Evolutionary conservation across 2,113 vertebrate genomes (phyloP), one percentile per base, ranked within the genome.

Genomic region (Setophaga kirtlandii): DNA sequence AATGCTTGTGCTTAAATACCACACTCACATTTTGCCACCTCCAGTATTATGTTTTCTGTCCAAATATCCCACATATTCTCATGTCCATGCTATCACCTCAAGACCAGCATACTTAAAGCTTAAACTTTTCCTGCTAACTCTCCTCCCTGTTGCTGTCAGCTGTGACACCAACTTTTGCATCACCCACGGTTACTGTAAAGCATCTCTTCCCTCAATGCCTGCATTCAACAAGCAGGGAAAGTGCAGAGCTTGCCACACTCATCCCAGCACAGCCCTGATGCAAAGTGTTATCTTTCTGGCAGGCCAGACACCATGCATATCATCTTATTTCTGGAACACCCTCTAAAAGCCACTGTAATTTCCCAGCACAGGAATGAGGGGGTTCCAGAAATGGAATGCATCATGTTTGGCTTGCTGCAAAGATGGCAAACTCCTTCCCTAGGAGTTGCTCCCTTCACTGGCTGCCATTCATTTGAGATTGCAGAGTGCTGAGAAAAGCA

Each of bases 331-430:
- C 90, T 84, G 93, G 60, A 88, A 71, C 62, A 56, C 50, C 62
- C 39, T 50, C 93, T 93, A 82, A 92, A 81, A 96, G 90, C 24
- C 56, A 52, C 53, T 3, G 37, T 28, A 47, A 89, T 74, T 96
- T 96, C 77, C 95, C 69, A 93, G 94, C 74, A 95, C 19, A 42
- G n/a, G 83, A 30, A 83, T 4, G n/a, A 93, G 74, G 47, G 58
- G 16, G 68, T 92, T 88, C 67, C 86, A 84, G 89, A 82, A 96
- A 91, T 39, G 4, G 79, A 92, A 82, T 7, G 17, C 44, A 75
- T 87, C 56, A n/a, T 0, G 0, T 81, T 50, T 67, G 75, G 31
- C 64, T 95, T 75, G 79, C 76, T 0, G 2, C 35, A 78, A 89
- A 78, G 69, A 59, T 8, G 25, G 35, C 52, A 95, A 83, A 78